Conservation (phyloP, 2,113 vertebrate species). For the Rhinichthys klamathensis region DNA sequence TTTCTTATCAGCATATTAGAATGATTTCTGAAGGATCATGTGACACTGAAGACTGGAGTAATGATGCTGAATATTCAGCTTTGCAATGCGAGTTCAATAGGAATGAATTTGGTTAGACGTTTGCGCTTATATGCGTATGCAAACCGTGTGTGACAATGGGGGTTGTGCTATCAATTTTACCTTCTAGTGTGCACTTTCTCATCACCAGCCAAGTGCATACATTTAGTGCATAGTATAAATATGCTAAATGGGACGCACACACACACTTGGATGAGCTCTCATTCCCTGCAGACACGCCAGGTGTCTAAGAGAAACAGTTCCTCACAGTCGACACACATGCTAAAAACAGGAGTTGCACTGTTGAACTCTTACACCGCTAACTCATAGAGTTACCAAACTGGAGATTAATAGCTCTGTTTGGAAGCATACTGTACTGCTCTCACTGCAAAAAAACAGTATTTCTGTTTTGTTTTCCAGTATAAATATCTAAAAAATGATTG, state of each 20-base stretch:
- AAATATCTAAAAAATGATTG: background rate
- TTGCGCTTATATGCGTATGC: too few species aligned
- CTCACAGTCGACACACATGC: background rate
- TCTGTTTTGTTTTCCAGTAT: background rate
- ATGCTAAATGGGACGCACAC: background rate
- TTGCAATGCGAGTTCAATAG: too few species aligned
- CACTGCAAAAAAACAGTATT: background rate
- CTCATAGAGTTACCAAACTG: background rate
- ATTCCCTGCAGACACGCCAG: too few species aligned
- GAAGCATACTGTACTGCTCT: background rate
- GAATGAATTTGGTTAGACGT: too few species aligned
- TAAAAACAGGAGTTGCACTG: background rate
- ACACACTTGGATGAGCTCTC: background rate
- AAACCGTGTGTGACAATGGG: too few species aligned
- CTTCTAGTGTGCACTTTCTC: background rate
- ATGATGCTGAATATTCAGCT: background rate
- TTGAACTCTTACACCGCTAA: background rate
- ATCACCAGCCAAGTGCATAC: background rate
- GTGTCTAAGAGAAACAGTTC: background rate
- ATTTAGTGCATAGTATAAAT: background rate
- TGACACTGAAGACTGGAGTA: background rate
- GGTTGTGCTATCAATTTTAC: background rate
- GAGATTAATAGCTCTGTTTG: background rate
- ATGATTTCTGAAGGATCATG: background rate
- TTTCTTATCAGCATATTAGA: background rate